Evolutionary conservation across 53 echinoderm and acorn worm species (phyloP), one percentile per base, ranked within the genome.

Genomic region (Luidia sarsii): DNA sequence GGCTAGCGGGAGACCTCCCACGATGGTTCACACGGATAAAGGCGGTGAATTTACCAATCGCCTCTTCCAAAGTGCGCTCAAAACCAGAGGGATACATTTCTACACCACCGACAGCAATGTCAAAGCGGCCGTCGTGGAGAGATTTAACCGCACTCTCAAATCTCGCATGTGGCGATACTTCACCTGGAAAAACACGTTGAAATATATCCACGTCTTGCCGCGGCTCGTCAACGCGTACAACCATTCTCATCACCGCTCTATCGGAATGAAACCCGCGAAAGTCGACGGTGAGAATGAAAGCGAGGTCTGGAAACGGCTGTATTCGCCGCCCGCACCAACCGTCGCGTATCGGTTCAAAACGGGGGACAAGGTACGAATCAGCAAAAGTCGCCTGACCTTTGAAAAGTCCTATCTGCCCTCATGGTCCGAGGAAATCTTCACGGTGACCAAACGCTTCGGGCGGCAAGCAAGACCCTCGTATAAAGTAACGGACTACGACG

Each of bases 41-140:
- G 92, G 92, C 0, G 34, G 57, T 7, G 92, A 92, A 67, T 88
- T 92, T 62, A 56, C 31, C 2, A 85, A 92, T 55, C 54, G 57
- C 20, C 20, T 27, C 0, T 68, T 89, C 22, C 82, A 89, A 38
- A 18, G 30, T 1, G 30, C 65, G 0, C 50, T 86, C 0, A 56
- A 64, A 53, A 41, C 54, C 0, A 45, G 81, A 59, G 56, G 38
- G 1, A 88, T 92, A 3, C 65, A 82, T 33, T 82, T 88, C 33
- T 88, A 81, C 21, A 85, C 88, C 0, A 88, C 88, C 33, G 39
- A 92, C 32, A 86, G 82, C 35, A 71, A 88, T 38, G 35, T 68
- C 1, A 94, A 87, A 57, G 68, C 81, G 0, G 50, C 61, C 1
- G 34, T 86, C 5, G 89, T 86, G 0, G 89, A 89, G 48, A 37